A percentile compares a stretch with the other conserved stretches of the same genome.
phyloP scores from a whole-genome alignment of 2,888 invertebrate genomes.

The Acanthosepion pharaonis region DNA sequence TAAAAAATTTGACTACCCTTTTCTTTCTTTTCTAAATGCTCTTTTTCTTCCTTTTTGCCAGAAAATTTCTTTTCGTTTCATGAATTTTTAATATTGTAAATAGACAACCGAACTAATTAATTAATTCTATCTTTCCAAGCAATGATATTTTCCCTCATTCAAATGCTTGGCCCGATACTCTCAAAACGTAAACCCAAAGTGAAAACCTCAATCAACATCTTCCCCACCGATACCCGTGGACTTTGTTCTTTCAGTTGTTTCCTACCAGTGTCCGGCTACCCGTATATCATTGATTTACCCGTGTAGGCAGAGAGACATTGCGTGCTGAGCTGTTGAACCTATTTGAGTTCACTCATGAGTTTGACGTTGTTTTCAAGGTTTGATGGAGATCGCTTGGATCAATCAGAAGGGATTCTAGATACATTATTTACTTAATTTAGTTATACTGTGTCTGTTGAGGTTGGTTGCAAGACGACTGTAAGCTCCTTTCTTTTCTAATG shows the following conservation, averaged over 20 bases:
- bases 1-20: not conserved
- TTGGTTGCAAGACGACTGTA: not conserved
- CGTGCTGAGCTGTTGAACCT: not conserved
- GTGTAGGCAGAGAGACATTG: not conserved
- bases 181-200: not conserved
- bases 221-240: not conserved
- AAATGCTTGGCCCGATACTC: not conserved
- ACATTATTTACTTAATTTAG: too few species aligned
- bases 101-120: not conserved
- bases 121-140: not conserved
- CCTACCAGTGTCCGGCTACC: not conserved
- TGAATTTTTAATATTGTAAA: not conserved
- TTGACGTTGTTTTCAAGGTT: not conserved
- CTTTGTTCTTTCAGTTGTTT: not conserved
- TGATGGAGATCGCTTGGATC: not conserved
- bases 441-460: too few species aligned
- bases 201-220: too few species aligned
- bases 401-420: not conserved
- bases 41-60: not conserved
- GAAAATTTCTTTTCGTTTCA: not conserved
- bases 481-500: not conserved
- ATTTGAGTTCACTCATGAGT: not conserved
- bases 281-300: not conserved
- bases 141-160: not conserved
- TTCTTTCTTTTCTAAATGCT: not conserved